Percentiles rank a stretch among this genome's conserved stretches.
phyloP scores from a whole-genome alignment of 2,888 invertebrate species.

The Sepioteuthis lessoniana region DNA sequence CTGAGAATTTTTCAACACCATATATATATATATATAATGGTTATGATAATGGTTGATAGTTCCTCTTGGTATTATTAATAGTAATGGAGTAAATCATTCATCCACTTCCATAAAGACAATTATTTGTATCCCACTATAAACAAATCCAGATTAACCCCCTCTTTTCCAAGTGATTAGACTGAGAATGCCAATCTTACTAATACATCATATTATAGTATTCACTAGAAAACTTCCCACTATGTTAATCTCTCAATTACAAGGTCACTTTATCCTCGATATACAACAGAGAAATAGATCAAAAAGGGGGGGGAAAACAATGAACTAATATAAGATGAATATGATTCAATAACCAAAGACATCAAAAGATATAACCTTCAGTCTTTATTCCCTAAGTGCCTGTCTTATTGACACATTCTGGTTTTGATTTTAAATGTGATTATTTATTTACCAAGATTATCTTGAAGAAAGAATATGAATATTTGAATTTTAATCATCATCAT shows the following conservation, averaged over 20 bases:
- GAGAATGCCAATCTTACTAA: neutral
- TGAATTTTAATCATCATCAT: too few relatives aligned
- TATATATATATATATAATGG: too few relatives aligned
- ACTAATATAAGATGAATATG: neutral
- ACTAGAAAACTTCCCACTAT: neutral
- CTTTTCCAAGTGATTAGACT: neutral
- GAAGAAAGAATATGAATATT: too few relatives aligned
- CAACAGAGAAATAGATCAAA: neutral
- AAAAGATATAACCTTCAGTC: neutral
- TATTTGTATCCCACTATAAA: neutral
- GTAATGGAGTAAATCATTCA: neutral
- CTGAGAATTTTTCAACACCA: too few relatives aligned
- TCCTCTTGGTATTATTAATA: neutral
- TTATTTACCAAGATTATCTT: neutral
- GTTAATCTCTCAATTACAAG: neutral
- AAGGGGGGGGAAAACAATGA: neutral
- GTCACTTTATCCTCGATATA: neutral
- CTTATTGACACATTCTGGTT: neutral
- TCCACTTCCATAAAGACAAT: neutral
- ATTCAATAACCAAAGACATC: neutral
- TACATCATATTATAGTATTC: neutral
- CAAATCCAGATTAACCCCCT: neutral
- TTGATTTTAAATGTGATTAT: neutral
- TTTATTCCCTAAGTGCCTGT: neutral
- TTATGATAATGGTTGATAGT: neutral